Evolutionary conservation across 2,113 vertebrate species (phyloP).

Genomic region (Elgaria multicarinata): DNA sequence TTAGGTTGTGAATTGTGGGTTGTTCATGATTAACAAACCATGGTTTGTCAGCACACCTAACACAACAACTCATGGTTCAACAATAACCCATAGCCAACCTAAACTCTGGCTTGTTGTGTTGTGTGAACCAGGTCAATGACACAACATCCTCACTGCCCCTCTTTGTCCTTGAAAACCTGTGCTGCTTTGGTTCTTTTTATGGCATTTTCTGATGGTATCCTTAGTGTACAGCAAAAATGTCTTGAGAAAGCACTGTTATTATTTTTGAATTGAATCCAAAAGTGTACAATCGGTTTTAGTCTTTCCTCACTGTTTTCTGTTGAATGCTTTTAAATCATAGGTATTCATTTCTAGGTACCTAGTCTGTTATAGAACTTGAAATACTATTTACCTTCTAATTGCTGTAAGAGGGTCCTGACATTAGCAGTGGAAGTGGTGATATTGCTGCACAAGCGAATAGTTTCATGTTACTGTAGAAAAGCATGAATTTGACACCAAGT

Average conservation of each 20-base stretch:
- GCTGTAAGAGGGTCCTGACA: not conserved
- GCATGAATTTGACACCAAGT: conserved; percentile 24
- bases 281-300: not conserved
- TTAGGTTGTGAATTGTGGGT: too few species aligned
- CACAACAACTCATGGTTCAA: too few species aligned
- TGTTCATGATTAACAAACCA: too few species aligned
- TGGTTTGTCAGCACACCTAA: too few species aligned
- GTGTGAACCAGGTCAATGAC: too few species aligned
- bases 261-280: not conserved
- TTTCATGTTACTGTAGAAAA: conserved; percentile 11
- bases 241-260: not conserved
- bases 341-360: not conserved
- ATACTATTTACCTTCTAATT: not conserved
- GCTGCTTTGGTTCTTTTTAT: not conserved
- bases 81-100: too few species aligned
- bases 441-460: not conserved
- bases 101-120: too few species aligned
- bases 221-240: not conserved
- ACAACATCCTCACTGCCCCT: not conserved
- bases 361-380: not conserved
- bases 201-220: not conserved
- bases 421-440: not conserved
- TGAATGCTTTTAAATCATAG: not conserved
- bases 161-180: not conserved
- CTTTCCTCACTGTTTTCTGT: not conserved